Conservation (phyloP, 2,113 vertebrate genomes). For the Dendrocopos noguchii region DNA sequence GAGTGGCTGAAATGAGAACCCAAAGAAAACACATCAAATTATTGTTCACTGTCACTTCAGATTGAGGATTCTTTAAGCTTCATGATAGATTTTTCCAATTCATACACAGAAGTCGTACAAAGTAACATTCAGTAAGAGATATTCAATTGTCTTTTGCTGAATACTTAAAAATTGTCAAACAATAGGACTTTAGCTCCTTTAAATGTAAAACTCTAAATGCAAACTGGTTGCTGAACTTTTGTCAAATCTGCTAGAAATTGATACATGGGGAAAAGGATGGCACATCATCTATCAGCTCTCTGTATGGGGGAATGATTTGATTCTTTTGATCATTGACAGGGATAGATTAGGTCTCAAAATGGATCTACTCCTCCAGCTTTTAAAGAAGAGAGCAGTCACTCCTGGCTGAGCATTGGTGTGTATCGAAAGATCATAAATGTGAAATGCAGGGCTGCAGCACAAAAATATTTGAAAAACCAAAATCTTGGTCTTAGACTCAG, state of each 20-base stretch:
- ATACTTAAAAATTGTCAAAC: background rate
- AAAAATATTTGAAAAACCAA: constrained; percentile 36
- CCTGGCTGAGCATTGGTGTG: background rate
- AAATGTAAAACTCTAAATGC: background rate
- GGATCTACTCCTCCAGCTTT: constrained; percentile 34
- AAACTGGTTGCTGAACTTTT: background rate
- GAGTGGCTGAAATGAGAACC: background rate
- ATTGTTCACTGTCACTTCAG: background rate
- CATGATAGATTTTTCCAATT: background rate
- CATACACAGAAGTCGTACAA: background rate
- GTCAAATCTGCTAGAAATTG: constrained; percentile 18
- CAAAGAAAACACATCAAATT: background rate
- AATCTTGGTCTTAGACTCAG: constrained; percentile 26
- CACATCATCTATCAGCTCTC: constrained; percentile 21
- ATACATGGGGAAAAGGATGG: background rate
- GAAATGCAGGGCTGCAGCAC: background rate
- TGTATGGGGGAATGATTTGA: constrained; percentile 17
- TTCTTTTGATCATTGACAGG: constrained; percentile 49
- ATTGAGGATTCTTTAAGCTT: background rate
- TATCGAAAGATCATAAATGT: background rate
- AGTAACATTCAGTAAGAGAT: background rate
- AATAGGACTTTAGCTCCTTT: background rate
- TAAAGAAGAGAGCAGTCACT: constrained; percentile 15
- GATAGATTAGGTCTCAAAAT: constrained; percentile 18
- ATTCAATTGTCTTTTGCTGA: background rate